Evolutionary conservation across 35 echinoderm and acorn worm genomes (phyloP).

Genomic region (Chiridota heheva): DNA sequence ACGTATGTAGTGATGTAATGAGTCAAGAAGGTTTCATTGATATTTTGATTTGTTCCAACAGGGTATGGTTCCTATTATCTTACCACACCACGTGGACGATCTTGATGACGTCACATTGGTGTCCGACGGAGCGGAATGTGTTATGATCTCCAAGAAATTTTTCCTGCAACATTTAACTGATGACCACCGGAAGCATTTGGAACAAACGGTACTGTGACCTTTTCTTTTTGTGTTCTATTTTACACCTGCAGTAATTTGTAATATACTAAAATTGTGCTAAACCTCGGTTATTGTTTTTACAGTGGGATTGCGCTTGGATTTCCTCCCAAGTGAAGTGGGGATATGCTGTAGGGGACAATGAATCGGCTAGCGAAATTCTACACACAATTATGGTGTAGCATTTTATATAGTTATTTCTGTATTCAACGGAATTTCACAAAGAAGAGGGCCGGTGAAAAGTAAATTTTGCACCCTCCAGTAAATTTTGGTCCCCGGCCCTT

Average conservation of each 20-base stretch:
- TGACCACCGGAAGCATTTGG: constrained; percentile 36
- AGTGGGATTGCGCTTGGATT: neutral
- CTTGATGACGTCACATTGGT: constrained; percentile 64
- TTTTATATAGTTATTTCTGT: no score
- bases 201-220: constrained; percentile 65
- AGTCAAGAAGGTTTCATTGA: neutral
- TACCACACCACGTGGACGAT: constrained; percentile 30
- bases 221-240: no score
- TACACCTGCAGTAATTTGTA: constrained; percentile 7
- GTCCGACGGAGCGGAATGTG: constrained; percentile 81
- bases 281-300: no score
- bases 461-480: no score
- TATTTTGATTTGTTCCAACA: no score
- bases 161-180: constrained; percentile 76
- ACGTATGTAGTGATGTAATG: no score
- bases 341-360: neutral
- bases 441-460: no score
- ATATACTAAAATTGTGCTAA: neutral
- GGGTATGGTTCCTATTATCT: constrained; percentile 66
- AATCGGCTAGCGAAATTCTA: no score
- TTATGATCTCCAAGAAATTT: constrained; percentile 69
- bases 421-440: no score
- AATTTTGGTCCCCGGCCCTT: no score
- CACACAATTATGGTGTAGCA: no score
- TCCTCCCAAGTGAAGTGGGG: neutral